A percentile compares a stretch with the other conserved stretches of the same genome.
Conservation (phyloP, 2,888 invertebrate genomes). For the Synergus umbraculus region DNA sequence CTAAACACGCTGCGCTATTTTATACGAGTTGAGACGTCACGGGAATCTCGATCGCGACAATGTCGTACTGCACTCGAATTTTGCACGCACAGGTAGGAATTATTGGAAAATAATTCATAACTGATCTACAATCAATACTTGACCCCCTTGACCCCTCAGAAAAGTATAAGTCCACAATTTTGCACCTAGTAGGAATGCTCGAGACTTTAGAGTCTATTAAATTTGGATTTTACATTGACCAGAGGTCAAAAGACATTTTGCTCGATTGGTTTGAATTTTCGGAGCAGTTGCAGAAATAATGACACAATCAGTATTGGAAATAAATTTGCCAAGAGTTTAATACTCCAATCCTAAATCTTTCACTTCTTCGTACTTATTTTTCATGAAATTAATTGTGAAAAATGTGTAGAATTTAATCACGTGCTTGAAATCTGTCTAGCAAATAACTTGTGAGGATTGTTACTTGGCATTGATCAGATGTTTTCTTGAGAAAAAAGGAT, state of each 20-base stretch:
- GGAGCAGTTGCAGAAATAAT: background rate
- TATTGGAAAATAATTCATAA: conserved; percentile 2
- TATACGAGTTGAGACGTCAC: conserved; percentile 57
- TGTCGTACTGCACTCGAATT: conserved; percentile 89
- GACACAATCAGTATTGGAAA: background rate
- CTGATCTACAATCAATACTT: conserved; percentile 3
- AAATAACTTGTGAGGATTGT: background rate
- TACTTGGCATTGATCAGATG: background rate
- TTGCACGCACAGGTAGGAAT: conserved; percentile 86
- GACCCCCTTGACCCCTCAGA: background rate
- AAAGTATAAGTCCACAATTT: background rate
- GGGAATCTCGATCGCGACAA: conserved; percentile 76
- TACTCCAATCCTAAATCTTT: background rate
- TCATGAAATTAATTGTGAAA: background rate
- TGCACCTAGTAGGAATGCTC: background rate
- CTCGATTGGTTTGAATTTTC: conserved; percentile 3
- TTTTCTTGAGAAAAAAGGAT: background rate
- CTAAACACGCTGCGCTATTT: conserved; percentile 55
- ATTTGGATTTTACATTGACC: background rate
- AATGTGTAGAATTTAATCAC: background rate
- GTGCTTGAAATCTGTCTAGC: background rate
- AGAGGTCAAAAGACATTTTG: conserved; percentile 4
- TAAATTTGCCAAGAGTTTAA: background rate
- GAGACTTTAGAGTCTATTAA: background rate
- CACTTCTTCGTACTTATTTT: background rate